phyloP scores from a whole-genome alignment of 2,888 invertebrate genomes.

The Polydrusus cervinus region DNA sequence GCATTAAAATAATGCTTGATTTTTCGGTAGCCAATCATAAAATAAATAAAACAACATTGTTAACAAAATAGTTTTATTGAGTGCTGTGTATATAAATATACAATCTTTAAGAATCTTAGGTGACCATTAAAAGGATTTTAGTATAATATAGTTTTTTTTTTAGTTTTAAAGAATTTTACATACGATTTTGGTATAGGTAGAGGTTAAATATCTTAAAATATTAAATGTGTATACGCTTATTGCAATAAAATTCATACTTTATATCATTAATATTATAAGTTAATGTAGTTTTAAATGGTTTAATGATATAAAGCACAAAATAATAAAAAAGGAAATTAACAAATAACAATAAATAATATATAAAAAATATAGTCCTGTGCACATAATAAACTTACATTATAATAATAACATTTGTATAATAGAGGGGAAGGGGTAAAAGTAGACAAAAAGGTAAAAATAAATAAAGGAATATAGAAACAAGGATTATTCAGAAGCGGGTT shows the following conservation, averaged over 20 bases:
- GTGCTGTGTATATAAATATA: constrained; percentile 9
- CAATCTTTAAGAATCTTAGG: constrained; percentile 7
- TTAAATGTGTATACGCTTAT: constrained; percentile 5
- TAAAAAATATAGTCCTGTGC: constrained; percentile 35
- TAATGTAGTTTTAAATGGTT: background rate
- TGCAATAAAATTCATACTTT: background rate
- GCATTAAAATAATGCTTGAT: background rate
- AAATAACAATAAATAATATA: constrained; percentile 28
- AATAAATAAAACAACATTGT: constrained; percentile 18
- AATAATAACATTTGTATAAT: constrained; percentile 9
- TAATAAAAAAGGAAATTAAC: constrained; percentile 3
- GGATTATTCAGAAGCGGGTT: constrained; percentile 63
- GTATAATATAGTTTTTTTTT: background rate
- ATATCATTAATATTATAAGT: background rate
- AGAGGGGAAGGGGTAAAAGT: constrained; percentile 31
- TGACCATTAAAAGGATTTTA: constrained; percentile 3
- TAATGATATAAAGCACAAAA: constrained; percentile 24
- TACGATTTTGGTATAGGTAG: background rate
- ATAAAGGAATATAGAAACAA: constrained; percentile 58
- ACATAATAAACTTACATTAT: constrained; percentile 30
- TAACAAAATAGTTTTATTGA: constrained; percentile 24
- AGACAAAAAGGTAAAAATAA: constrained; percentile 43
- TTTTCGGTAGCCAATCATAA: background rate
- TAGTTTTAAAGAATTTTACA: background rate
- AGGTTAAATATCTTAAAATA: background rate